Conservation (phyloP, 1,140 invertebrate species). For the Colletes latitarsis region DNA sequence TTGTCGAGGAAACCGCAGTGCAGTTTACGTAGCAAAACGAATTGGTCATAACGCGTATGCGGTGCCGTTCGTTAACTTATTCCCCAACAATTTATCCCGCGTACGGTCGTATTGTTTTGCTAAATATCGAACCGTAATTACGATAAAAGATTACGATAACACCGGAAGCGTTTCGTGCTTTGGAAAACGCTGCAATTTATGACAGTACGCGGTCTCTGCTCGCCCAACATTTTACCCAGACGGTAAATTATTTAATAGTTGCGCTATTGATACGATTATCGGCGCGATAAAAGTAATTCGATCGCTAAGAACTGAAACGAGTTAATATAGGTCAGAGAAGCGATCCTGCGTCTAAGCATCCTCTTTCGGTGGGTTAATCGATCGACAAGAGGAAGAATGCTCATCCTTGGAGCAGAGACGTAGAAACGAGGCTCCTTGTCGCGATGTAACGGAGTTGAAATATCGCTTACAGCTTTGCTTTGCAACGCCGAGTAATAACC, state of each 20-base stretch:
- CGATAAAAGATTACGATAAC: constrained; percentile 23
- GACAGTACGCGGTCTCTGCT: too few relatives aligned
- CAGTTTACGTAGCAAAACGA: not conserved
- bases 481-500: constrained; percentile 56
- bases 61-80: not conserved
- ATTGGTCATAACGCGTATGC: not conserved
- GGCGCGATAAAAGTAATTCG: too few relatives aligned
- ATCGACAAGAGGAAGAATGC: too few relatives aligned
- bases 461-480: constrained; percentile 42
- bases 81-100: constrained; percentile 32
- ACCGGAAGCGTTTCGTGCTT: not conserved
- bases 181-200: too few relatives aligned
- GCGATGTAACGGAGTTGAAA: constrained; percentile 37
- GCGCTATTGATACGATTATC: too few relatives aligned
- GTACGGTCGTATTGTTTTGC: not conserved
- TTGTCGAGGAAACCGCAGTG: constrained; percentile 17
- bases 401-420: too few relatives aligned
- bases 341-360: too few relatives aligned
- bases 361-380: too few relatives aligned
- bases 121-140: constrained; percentile 39
- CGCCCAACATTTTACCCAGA: too few relatives aligned
- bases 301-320: too few relatives aligned
- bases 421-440: not conserved
- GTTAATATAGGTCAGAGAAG: too few relatives aligned
- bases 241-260: too few relatives aligned